Conservation (phyloP, 2,888 invertebrate species). For the Cephus pygmeus region DNA sequence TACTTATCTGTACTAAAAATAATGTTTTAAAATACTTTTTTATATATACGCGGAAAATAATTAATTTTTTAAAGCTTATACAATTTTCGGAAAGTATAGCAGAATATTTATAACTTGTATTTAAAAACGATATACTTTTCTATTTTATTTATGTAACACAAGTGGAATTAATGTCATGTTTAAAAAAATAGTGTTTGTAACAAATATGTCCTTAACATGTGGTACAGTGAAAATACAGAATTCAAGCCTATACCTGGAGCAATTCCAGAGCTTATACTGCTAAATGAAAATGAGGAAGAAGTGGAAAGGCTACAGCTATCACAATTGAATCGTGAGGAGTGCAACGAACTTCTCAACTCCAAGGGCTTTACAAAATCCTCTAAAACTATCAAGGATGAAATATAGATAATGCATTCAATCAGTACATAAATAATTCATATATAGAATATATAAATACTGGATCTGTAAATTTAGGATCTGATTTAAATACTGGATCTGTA, state of each 20-base stretch:
- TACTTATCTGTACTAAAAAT: not conserved
- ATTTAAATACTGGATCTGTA: no score
- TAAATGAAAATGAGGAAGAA: conserved; percentile 70
- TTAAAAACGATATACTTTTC: not conserved
- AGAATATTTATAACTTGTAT: not conserved
- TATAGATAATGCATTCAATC: conserved; percentile 50
- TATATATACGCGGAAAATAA: not conserved
- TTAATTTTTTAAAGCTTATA: not conserved
- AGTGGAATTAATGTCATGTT: not conserved
- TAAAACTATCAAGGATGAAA: conserved; percentile 65
- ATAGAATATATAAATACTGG: not conserved
- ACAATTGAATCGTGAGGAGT: conserved; percentile 71
- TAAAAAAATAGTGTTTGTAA: not conserved
- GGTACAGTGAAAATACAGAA: conserved; percentile 67
- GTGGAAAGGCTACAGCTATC: conserved; percentile 74
- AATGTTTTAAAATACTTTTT: not conserved
- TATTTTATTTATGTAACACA: not conserved
- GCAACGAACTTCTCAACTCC: conserved; percentile 73
- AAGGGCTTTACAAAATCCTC: conserved; percentile 71
- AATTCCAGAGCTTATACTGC: conserved; percentile 73
- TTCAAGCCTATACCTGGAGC: conserved; percentile 78
- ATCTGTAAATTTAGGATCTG: not conserved
- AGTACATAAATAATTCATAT: not conserved
- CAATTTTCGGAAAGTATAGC: not conserved
- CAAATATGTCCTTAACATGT: conserved; percentile 15